Percentiles rank a stretch among this genome's conserved stretches.
Conservation (phyloP, 92 coral and sea anemone genomes). For the Palythoa caribaeorum region DNA sequence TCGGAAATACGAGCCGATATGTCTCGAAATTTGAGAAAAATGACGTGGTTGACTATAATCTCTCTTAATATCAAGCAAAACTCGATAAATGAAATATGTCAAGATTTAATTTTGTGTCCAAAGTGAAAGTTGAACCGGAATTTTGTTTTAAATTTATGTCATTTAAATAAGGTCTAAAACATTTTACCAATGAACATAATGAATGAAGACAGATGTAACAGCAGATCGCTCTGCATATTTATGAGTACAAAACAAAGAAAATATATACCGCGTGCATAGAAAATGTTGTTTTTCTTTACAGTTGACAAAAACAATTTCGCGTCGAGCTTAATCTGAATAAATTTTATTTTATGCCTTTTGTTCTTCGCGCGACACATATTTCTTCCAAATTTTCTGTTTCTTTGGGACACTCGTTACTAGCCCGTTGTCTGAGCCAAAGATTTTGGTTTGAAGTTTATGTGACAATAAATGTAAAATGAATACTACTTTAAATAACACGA, state of each 20-base stretch:
- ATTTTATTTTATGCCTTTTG: not conserved
- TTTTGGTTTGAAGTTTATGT: not conserved
- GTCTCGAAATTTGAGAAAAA: too few relatives aligned
- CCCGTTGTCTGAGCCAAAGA: not conserved
- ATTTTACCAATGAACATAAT: not conserved
- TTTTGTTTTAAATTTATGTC: not conserved
- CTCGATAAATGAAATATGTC: too few relatives aligned
- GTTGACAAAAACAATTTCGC: conserved; percentile 1
- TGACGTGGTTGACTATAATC: too few relatives aligned
- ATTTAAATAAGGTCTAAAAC: not conserved
- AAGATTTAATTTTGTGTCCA: too few relatives aligned
- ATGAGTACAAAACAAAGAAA: conserved; percentile 20
- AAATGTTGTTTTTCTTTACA: not conserved
- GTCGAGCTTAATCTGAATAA: conserved; percentile 11
- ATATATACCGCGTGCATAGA: conserved; percentile 13
- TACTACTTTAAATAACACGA: not conserved
- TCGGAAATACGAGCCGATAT: too few relatives aligned
- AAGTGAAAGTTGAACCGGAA: too few relatives aligned
- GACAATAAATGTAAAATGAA: not conserved
- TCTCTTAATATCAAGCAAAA: too few relatives aligned
- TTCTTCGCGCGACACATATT: conserved; percentile 2
- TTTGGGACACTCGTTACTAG: not conserved
- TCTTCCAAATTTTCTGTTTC: not conserved
- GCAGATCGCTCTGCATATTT: conserved; percentile 11
- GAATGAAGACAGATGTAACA: not conserved